Percentiles rank a stretch among this genome's conserved stretches.
phyloP scores from a whole-genome alignment of 2,888 invertebrate species.

The Drosophila greeni region DNA sequence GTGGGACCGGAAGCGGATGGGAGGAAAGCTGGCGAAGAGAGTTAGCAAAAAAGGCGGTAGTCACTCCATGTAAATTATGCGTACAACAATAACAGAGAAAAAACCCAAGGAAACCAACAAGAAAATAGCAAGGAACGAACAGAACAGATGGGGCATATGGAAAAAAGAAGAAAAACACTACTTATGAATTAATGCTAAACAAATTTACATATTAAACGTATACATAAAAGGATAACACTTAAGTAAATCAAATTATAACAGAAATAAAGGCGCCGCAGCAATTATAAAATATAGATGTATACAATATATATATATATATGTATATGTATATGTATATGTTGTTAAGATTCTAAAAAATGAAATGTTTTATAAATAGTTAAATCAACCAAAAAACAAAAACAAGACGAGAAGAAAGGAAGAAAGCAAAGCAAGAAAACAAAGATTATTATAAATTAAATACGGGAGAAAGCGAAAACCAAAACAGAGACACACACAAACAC shows the following conservation, averaged over 20 bases:
- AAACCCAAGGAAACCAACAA: constrained; percentile 41
- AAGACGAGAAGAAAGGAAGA: constrained; percentile 15
- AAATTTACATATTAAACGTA: constrained; percentile 41
- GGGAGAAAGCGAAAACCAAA: constrained; percentile 50
- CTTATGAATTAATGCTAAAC: constrained; percentile 45
- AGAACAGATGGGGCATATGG: constrained; percentile 46
- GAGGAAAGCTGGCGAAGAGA: constrained; percentile 3
- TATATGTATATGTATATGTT: constrained; percentile 61
- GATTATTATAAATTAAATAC: constrained; percentile 64
- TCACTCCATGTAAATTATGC: constrained; percentile 66
- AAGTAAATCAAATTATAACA: constrained; percentile 39
- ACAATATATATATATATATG: constrained; percentile 40
- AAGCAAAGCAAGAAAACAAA: constrained; percentile 26
- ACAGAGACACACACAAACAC: constrained; percentile 37
- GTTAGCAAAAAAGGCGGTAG: constrained; percentile 28
- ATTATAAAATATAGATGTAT: constrained; percentile 52
- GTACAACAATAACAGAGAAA: constrained; percentile 58
- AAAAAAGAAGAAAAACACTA: constrained; percentile 34
- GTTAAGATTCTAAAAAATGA: constrained; percentile 77
- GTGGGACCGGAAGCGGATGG: not conserved
- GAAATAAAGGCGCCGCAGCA: constrained; percentile 57
- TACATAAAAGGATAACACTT: constrained; percentile 36
- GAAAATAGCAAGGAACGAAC: constrained; percentile 37
- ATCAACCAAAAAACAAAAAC: constrained; percentile 57
- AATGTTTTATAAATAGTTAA: constrained; percentile 77